These are phyloP conservation scores for Eupeodes latifasciatus DNA, from an alignment of 2,888 invertebrate genomes.

Conservation along the genomic window DNA sequence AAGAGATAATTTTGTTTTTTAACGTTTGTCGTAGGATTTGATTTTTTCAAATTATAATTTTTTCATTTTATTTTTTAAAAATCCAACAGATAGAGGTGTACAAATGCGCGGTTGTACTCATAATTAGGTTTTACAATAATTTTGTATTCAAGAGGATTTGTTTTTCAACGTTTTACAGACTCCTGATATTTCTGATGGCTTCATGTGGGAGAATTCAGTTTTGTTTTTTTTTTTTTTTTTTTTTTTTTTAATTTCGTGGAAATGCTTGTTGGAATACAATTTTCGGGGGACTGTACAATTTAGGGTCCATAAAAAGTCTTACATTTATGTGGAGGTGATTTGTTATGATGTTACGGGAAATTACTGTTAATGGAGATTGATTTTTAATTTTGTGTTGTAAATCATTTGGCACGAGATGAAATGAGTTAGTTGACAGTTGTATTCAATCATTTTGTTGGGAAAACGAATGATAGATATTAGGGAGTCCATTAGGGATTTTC, in stretches of 20 bases:
- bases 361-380: conserved; percentile 56
- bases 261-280: neutral
- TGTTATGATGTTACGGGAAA: conserved; percentile 51
- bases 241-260: neutral
- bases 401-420: conserved; percentile 28
- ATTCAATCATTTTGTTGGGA: conserved; percentile 14
- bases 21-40: conserved; percentile 34
- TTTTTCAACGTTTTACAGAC: neutral
- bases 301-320: conserved; percentile 14
- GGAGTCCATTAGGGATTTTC: neutral
- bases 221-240: neutral
- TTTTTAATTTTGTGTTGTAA: conserved; percentile 20
- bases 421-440: conserved; percentile 33
- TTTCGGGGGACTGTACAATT: conserved; percentile 11
- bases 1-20: conserved; percentile 48
- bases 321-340: conserved; percentile 50
- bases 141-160: conserved; percentile 59
- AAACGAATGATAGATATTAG: neutral
- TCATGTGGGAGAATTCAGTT: conserved; percentile 37
- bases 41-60: neutral
- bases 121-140: conserved; percentile 19
- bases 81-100: conserved; percentile 34
- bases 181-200: neutral
- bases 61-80: conserved; percentile 13
- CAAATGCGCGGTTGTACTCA: conserved; percentile 19